Evolutionary conservation across 1,140 invertebrate genomes (phyloP), one percentile per base, ranked within the genome.

Genomic region (Bombus confusus): DNA sequence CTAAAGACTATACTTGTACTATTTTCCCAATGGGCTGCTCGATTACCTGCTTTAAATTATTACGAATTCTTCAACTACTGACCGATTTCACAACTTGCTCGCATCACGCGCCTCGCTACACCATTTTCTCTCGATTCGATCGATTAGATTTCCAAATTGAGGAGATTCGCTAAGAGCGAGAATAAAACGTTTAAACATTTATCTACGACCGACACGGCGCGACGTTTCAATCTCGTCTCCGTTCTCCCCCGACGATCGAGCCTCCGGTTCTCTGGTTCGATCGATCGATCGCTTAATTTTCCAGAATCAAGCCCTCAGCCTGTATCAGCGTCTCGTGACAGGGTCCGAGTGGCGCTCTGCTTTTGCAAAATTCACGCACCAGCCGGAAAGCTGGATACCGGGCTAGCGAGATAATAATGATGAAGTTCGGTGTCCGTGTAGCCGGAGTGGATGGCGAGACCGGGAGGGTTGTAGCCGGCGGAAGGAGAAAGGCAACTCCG

Each of bases 341-440:
- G 68, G 39, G 52, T 62, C 68, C 83, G 66, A 76, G 87, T 75
- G 37, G 66, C 64, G 82, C 64, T 34, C 34, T 64, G 85, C 62
- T 86, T 87, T 90, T 87, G 85, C 78, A 90, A 91, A 90, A 91
- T 91, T 87, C 89, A 91, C 84, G 82, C 69, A 83, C 13, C 64
- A 9, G 64, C 15, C 57, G 85, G 73, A 57, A 83, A 74, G 86
- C 83, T 86, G 80, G 82, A 71, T 85, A 86, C 76, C 79, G 57
- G 88, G 71, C 89, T 80, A 83, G 88, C 88, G 88, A 90, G 89
- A 90, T 90, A 93, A 93, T 93, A 93, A 93, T 90, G 94, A 95
- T 93, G 93, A 95, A 95, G 93, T 94, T 95, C 93, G 92, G 93
- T 95, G 94, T 95, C 94, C 94, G 93, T 93, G 92, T 92, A 93